Conservation (phyloP, 2,888 invertebrate species). For the Drosophila mulleri region DNA sequence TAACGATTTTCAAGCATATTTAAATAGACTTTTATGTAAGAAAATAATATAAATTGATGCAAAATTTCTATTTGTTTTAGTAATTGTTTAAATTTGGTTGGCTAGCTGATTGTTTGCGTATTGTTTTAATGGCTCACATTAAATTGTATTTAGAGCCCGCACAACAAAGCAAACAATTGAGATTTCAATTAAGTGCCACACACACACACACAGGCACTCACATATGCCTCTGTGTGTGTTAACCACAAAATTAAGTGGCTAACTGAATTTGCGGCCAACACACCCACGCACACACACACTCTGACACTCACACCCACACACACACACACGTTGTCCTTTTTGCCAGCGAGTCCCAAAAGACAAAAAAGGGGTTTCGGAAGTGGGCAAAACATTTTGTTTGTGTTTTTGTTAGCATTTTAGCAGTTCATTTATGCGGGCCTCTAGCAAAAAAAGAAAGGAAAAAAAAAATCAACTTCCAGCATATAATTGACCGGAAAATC, state of each 20-base stretch:
- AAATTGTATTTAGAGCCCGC: constrained; percentile 22
- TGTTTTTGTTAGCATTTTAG: constrained; percentile 77
- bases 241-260: constrained; percentile 84
- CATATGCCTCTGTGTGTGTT: constrained; percentile 10
- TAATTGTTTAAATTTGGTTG: neutral
- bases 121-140: constrained; percentile 34
- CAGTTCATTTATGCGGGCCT: constrained; percentile 69
- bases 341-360: constrained; percentile 60
- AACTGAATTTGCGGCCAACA: constrained; percentile 74
- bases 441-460: constrained; percentile 11
- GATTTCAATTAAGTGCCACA: constrained; percentile 68
- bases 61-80: neutral
- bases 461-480: constrained; percentile 21
- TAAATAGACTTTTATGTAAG: too few relatives aligned
- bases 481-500: constrained; percentile 70
- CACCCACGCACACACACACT: constrained; percentile 26
- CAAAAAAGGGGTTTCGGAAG: constrained; percentile 63
- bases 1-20: too few relatives aligned
- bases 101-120: constrained; percentile 33
- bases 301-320: neutral
- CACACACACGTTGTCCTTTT: constrained; percentile 60
- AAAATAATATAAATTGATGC: neutral
- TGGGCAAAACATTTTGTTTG: constrained; percentile 49
- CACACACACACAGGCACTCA: constrained; percentile 7
- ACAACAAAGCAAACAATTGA: constrained; percentile 51